Base-by-base conservation (phyloP, 1,140 invertebrate species). In the Cyclina sinensis region DNA sequence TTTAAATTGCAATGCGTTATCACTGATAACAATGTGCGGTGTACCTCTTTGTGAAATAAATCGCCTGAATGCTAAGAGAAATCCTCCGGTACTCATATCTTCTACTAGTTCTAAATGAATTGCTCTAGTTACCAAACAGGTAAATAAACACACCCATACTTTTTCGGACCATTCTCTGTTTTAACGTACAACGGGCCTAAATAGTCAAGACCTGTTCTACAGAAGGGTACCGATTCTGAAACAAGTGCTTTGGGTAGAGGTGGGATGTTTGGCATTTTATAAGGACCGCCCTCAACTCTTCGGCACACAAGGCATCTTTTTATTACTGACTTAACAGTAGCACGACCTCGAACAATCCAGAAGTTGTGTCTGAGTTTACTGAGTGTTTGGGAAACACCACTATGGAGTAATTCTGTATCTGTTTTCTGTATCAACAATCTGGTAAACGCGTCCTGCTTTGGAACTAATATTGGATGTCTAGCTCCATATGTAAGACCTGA, bases 331-430 rank as follows among this genome's bases (percentile, higher is more conserved):
- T 70, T 83, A 0, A 83, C 81, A 7, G 46, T 24, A 2, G 81
- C 37, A 4, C 81, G 35, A 14, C 80, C 80, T 3, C 21, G 2
- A 12, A 32, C 12, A 35, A 83, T 82, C 80, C 80, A 83, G 46
- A 35, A 83, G 4, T 32, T 65, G 30, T 68, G 12, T 5, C 80
- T 14, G 24, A 83, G 4, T 46, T 68, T 24, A 5, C 18, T 32
- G 5, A 83, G 59, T 1, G 80, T 83, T 14, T 83, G 62, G n/a
- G 78, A 83, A 46, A 83, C 62, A 32, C 59, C 80, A 35, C 57
- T 68, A 21, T 83, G 80, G n/a, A 83, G 46, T 4, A 43, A 18
- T 12, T 83, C 57, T 32, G 35, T 43, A 48, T 83, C 59, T n/a
- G 43, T 35, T 39, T 68, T 83, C 30, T 27, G 46, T n/a, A 83